phyloP scores from a whole-genome alignment of 2,113 vertebrate genomes.

The Talpa occidentalis region DNA sequence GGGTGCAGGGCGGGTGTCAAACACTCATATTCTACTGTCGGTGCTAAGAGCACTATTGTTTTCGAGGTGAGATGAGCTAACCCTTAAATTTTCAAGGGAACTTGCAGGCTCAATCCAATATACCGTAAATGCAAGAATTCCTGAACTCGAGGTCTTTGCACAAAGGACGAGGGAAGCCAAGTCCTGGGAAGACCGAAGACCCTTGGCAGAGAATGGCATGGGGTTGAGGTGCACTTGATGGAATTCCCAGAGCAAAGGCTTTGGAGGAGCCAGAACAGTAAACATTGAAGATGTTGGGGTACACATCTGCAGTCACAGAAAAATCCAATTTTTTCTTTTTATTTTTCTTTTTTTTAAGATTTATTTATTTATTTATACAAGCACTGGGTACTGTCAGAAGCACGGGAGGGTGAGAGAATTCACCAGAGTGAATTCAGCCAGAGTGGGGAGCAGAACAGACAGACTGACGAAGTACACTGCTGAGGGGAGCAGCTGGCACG shows the following conservation, averaged over 20 bases:
- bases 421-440: no score
- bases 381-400: no score
- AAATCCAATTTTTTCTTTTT: not conserved
- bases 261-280: not conserved
- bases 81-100: not conserved
- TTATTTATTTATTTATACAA: no score
- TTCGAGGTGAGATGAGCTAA: not conserved
- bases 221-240: not conserved
- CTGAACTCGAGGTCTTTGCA: not conserved
- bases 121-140: not conserved
- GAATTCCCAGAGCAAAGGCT: not conserved
- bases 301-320: not conserved
- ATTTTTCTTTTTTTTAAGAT: no score
- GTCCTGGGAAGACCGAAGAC: not conserved
- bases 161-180: not conserved
- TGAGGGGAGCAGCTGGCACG: no score
- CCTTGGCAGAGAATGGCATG: not conserved
- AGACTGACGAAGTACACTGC: no score
- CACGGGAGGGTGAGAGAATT: no score
- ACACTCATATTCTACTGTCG: not conserved
- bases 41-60: not conserved
- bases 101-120: not conserved
- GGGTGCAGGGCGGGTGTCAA: rapidly evolving
- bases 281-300: not conserved
- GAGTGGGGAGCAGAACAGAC: no score